Conservation (phyloP, 1,140 invertebrate species). For the Drosophila jambulina region DNA sequence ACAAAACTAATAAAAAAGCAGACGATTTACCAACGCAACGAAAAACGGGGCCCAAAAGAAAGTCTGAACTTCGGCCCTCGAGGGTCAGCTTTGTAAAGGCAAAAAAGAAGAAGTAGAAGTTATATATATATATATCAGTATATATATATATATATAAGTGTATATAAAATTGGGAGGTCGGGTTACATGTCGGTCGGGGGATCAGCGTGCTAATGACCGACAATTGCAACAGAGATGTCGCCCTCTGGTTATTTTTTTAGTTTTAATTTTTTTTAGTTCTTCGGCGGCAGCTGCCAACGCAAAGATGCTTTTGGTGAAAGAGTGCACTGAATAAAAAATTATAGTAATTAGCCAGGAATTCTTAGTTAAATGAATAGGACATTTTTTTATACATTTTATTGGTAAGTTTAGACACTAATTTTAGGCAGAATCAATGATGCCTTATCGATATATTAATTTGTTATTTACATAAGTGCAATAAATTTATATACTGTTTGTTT, state of each 20-base stretch:
- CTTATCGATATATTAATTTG: too few species aligned
- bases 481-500: too few species aligned
- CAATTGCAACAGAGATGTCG: conserved; percentile 47
- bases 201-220: conserved; percentile 59
- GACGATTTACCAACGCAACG: conserved; percentile 52
- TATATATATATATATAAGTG: neutral
- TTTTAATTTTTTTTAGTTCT: neutral
- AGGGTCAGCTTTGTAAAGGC: conserved; percentile 18
- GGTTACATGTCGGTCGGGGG: conserved; percentile 32
- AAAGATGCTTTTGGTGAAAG: conserved; percentile 4
- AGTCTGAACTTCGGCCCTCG: conserved; percentile 46
- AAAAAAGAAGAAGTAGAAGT: neutral
- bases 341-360: too few species aligned
- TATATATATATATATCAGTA: neutral
- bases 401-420: too few species aligned
- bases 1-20: conserved; percentile 47
- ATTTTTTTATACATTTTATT: too few species aligned
- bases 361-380: too few species aligned
- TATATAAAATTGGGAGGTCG: conserved; percentile 33
- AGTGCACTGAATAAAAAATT: neutral
- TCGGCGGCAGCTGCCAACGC: conserved; percentile 28
- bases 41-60: conserved; percentile 34
- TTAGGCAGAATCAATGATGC: too few species aligned
- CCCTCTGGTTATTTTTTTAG: conserved; percentile 8
- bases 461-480: too few species aligned